Base-by-base conservation (phyloP, 2,113 vertebrate species). In the Ciconia stormi region DNA sequence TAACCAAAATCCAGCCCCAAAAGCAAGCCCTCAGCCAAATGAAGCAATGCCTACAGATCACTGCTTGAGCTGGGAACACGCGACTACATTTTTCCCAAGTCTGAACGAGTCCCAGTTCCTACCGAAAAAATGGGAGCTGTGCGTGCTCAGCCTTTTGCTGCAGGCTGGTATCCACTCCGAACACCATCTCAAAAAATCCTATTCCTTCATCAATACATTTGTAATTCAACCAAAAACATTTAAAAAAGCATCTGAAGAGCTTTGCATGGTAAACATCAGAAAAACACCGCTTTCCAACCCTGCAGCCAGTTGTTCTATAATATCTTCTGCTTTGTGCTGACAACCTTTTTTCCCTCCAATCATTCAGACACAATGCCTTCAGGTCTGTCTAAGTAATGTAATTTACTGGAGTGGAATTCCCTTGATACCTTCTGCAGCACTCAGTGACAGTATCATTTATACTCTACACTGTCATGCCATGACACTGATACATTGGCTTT, bases 341-440 rank as follows among this genome's bases (percentile, higher is more conserved):
- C 98, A 98, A 96, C 92, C 92, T 96, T 97, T 96, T 95, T 96
- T 90, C 97, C 83, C 91, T 96, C 94, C 94, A 92, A 97, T 98
- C 97, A 97, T 98, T 98, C 98, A 92, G 83, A 97, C 95, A 98
- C 98, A 97, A 98, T 96, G 98, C 98, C 98, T 98, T 98, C 98
- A 98, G 98, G 98, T 98, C 98, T 98, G 98, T 97, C 98, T 98
- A 97, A 98, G 97, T 98, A 98, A 98, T 98, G 97, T 98, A 98
- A 98, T 98, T 98, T 98, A 98, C 97, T 98, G 96, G 97, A 98
- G 98, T 98, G 98, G 97, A 98, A 98, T 98, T 98, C 98, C 98
- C 98, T 96, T 44, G 97, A 97, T 96, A 97, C 96, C 94, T 97
- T 83, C 96, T 96, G 98, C 97, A 98, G 98, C 97, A 97, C 98